Percentiles rank a stretch among this genome's conserved stretches.
These are phyloP conservation scores for Crotalus viridis DNA, from an alignment of 2,113 vertebrate species.

Conservation along the genomic window DNA sequence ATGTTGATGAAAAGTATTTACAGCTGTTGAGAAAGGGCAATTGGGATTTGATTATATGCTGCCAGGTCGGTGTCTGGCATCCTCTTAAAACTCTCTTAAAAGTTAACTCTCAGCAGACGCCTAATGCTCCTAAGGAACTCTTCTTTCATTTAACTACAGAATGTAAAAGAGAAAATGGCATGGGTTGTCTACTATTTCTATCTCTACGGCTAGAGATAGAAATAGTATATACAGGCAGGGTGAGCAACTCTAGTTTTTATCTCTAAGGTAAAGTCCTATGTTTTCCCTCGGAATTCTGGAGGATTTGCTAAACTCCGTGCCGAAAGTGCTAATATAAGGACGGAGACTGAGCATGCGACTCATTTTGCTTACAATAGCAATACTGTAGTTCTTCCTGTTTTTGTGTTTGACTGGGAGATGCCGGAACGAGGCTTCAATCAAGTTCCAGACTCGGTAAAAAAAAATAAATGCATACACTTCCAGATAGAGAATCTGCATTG, in stretches of 20 bases:
- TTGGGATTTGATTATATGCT: background rate
- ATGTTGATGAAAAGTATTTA: background rate
- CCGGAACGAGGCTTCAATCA: background rate
- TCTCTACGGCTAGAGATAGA: background rate
- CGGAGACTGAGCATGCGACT: background rate
- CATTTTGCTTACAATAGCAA: background rate
- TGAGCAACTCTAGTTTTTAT: background rate
- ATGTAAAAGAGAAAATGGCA: background rate
- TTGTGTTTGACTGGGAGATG: background rate
- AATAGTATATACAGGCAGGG: too few species aligned
- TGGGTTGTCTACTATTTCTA: background rate
- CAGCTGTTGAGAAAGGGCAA: background rate
- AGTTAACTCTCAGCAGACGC: background rate
- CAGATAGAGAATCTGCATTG: background rate
- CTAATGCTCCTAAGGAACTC: background rate
- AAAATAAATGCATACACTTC: background rate
- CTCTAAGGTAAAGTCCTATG: background rate
- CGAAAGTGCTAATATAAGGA: background rate
- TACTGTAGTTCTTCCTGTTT: constrained; percentile 2
- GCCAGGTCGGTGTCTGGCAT: background rate
- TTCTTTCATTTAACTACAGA: background rate
- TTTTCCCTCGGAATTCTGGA: background rate
- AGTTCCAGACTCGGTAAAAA: background rate
- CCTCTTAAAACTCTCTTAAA: background rate
- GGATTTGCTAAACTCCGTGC: too few species aligned